Base-by-base conservation (phyloP, 37 sponge, comb jelly and placozoan species). In the Tethya wilhelma region DNA sequence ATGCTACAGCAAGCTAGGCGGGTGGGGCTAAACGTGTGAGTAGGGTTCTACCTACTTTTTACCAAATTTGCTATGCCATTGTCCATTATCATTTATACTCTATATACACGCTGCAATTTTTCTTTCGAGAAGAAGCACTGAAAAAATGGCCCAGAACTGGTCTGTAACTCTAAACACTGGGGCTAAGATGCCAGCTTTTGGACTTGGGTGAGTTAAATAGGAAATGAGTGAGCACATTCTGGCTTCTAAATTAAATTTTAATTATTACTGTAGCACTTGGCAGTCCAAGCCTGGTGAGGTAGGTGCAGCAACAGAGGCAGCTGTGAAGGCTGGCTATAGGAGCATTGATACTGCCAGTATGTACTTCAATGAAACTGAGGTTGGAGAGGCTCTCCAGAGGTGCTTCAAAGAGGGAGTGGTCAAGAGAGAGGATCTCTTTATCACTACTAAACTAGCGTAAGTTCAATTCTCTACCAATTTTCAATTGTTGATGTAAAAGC, bases 311-410 rank as follows among this genome's bases (percentile, higher is more conserved):
- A 90, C 90, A 17, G 90, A 89, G 56, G 87, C 66, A 19, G 94
- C 94, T 9, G 31, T 93, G 28, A 78, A 57, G 56, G 80, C 73
- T 29, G 96, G 96, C 43, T 95, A 95, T 45, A 57, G 87, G 14
- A 93, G 83, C 82, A 83, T 95, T 69, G 96, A 95, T 87, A 89
- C 93, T 89, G 93, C 96, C n/a, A 86, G 86, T 71, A 86, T 89
- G 43, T 95, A 95, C 43, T 83, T 77, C 37, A 95, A 95, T 66
- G 96, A 95, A 53, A 85, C 38, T 2, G 96, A 95, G 69, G 45
- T 98, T 39, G 99, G 99, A 0, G 77, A 57, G 59, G 93, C 95
- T 14, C 63, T 98, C 0, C 69, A 91, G 58, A 90, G 86, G 74
- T 75, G 88, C 67, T 86, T 98, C 78, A 84, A 79, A 40, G 96